phyloP scores from a whole-genome alignment of 1,140 invertebrate species.

The Drosophila insularis region DNA sequence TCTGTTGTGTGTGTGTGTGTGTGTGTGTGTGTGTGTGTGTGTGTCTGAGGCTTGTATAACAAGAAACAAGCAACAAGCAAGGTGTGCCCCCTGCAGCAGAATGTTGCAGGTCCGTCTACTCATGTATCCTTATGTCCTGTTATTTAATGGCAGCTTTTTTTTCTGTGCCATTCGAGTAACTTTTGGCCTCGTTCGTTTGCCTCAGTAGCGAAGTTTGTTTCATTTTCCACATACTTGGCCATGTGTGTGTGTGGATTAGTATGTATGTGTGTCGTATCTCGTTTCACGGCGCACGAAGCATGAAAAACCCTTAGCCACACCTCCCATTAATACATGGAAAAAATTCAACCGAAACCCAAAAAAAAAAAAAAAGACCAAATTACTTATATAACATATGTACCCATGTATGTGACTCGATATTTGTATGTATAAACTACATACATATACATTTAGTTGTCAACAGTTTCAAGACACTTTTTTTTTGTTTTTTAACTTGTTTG shows the following conservation, averaged over 20 bases:
- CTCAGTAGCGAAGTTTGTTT: slow-evolving; percentile 45
- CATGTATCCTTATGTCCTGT: slow-evolving; percentile 27
- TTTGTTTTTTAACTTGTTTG: slow-evolving; percentile 27
- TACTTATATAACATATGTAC: background rate
- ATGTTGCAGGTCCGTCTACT: slow-evolving; percentile 1
- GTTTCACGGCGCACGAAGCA: slow-evolving; percentile 69
- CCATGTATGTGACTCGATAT: slow-evolving; percentile 12
- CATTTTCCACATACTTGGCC: slow-evolving; percentile 63
- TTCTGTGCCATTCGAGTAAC: slow-evolving; percentile 61
- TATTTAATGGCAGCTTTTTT: slow-evolving; percentile 59
- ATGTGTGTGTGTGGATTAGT: slow-evolving; percentile 20
- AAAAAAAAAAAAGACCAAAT: background rate
- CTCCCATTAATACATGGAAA: slow-evolving; percentile 4
- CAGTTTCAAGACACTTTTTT: slow-evolving; percentile 39
- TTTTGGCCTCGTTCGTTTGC: slow-evolving; percentile 32
- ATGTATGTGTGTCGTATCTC: slow-evolving; percentile 45
- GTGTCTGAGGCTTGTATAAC: slow-evolving; percentile 31
- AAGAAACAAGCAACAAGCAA: slow-evolving; percentile 57
- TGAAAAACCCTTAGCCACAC: slow-evolving; percentile 56
- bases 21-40: no score
- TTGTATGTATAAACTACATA: no score
- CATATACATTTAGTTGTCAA: slow-evolving; percentile 52
- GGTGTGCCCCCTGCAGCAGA: slow-evolving; percentile 35
- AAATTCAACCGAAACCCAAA: slow-evolving; percentile 7
- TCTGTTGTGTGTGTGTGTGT: background rate